These are phyloP conservation scores for Pachyuromys duprasi DNA, from an alignment of 2,797 vertebrate species.

Conservation along the genomic window DNA sequence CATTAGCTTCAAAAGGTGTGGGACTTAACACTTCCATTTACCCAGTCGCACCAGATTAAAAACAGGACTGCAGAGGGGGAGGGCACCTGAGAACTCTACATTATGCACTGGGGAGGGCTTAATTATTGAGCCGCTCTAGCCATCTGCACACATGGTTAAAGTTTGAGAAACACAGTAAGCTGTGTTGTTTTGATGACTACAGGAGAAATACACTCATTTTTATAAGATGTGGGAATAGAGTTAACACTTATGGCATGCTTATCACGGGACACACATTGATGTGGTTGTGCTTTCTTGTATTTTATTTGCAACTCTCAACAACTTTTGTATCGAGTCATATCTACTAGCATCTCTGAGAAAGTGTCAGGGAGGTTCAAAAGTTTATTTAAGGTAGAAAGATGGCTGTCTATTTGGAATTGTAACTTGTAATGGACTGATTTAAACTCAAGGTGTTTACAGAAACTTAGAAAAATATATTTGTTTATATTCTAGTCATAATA, in stretches of 20 bases:
- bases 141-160: constrained; percentile 49
- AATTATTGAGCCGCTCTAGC: constrained; percentile 46
- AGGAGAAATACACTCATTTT: constrained; percentile 17
- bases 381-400: constrained; percentile 47
- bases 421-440: neutral
- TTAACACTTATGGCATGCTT: neutral
- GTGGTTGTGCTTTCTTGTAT: neutral
- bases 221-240: constrained; percentile 14
- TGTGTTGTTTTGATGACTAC: constrained; percentile 42
- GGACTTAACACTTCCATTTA: constrained; percentile 53
- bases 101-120: neutral
- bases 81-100: neutral
- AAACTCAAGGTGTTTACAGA: constrained; percentile 5
- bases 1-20: constrained; percentile 47
- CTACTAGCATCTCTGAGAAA: constrained; percentile 38
- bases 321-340: neutral
- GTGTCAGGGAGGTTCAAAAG: neutral
- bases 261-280: neutral
- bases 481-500: constrained; percentile 2
- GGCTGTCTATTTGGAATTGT: neutral
- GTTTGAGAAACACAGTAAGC: constrained; percentile 34
- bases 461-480: constrained; percentile 39
- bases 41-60: constrained; percentile 60
- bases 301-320: neutral
- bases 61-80: neutral